These are phyloP conservation scores for Formica selysi DNA, from an alignment of 1,140 invertebrate genomes.

Conservation along the genomic window DNA sequence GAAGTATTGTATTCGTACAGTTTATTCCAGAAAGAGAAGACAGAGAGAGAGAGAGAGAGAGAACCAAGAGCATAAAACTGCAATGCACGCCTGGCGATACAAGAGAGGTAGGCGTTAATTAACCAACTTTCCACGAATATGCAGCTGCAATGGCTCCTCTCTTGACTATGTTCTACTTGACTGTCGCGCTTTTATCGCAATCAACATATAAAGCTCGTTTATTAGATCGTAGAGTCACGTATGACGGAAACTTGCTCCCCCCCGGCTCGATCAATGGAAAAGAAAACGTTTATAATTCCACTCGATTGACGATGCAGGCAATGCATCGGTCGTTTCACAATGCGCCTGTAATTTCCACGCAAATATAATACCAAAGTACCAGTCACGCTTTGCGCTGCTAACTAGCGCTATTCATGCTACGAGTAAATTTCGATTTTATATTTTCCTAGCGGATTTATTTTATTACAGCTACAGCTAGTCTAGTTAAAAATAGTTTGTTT, in stretches of 20 bases:
- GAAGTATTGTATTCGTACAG: conserved; percentile 26
- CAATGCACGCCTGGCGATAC: conserved; percentile 30
- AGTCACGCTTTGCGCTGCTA: conserved; percentile 5
- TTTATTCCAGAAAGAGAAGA: conserved; percentile 27
- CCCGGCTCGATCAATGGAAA: neutral
- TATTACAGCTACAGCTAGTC: conserved; percentile 19
- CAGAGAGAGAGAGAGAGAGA: too few species aligned
- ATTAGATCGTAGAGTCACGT: conserved; percentile 22
- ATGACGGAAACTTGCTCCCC: conserved; percentile 16
- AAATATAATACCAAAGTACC: conserved; percentile 50
- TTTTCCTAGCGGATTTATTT: conserved; percentile 57
- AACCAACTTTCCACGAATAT: conserved; percentile 70
- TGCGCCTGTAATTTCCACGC: conserved; percentile 47
- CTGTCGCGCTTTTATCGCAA: conserved; percentile 35
- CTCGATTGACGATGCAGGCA: conserved; percentile 34
- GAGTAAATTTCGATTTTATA: conserved; percentile 52
- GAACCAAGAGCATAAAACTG: conserved; percentile 34
- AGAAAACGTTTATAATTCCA: conserved; percentile 43
- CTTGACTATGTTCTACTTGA: neutral
- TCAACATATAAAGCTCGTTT: conserved; percentile 40
- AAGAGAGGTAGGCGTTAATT: conserved; percentile 65
- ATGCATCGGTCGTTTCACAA: conserved; percentile 41
- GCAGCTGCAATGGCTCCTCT: neutral
- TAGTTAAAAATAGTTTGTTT: neutral
- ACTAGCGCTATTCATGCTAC: conserved; percentile 52